phyloP scores from a whole-genome alignment of 1,140 invertebrate species.

The Lordiphosa mommai region DNA sequence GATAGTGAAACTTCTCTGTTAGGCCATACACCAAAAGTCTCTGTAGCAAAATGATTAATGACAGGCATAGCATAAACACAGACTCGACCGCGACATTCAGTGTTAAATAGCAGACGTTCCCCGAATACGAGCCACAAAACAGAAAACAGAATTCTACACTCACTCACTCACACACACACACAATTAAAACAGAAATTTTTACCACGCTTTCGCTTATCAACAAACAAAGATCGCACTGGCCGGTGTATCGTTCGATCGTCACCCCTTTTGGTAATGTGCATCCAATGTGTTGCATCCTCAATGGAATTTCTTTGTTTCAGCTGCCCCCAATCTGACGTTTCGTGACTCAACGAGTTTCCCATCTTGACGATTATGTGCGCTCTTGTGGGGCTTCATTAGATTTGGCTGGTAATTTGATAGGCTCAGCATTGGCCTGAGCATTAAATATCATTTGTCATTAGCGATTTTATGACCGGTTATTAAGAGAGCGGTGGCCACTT shows the following conservation, averaged over 20 bases:
- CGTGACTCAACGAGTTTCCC: conserved; percentile 55
- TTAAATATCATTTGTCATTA: conserved; percentile 53
- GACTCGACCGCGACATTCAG: conserved; percentile 14
- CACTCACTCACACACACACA: conserved; percentile 17
- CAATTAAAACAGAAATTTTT: conserved; percentile 52
- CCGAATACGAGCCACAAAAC: conserved; percentile 12
- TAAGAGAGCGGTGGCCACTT: conserved; percentile 16
- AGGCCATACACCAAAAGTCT: conserved; percentile 5
- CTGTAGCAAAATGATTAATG: conserved; percentile 61
- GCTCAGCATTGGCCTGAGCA: conserved; percentile 15
- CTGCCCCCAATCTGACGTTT: conserved; percentile 23
- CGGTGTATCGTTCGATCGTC: conserved; percentile 46
- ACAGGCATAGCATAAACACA: conserved; percentile 39
- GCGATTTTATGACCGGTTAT: conserved; percentile 45
- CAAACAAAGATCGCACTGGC: conserved; percentile 29
- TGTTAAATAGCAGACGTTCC: conserved; percentile 19
- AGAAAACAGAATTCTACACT: conserved; percentile 30
- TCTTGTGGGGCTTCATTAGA: conserved; percentile 61
- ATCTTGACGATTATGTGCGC: conserved; percentile 33
- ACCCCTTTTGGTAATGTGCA: conserved; percentile 5
- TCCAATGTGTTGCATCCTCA: conserved; percentile 57
- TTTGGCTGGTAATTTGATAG: conserved; percentile 50
- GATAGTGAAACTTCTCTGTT: not conserved
- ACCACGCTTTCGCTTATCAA: conserved; percentile 69
- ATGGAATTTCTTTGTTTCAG: conserved; percentile 67